Conservation (phyloP, 2,888 invertebrate genomes). For the Hypomecis punctinalis region DNA sequence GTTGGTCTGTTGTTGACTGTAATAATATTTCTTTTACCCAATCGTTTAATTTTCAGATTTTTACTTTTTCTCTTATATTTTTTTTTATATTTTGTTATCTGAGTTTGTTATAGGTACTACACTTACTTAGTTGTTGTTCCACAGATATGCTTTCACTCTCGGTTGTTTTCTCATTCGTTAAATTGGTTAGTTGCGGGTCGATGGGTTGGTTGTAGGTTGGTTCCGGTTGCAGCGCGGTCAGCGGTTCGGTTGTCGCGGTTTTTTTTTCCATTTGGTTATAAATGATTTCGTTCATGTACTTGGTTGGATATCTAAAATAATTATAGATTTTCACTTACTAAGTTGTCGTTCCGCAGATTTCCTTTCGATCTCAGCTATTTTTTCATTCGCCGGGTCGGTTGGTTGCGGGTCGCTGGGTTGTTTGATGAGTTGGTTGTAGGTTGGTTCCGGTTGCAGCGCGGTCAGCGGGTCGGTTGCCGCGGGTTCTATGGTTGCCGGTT, state of each 20-base stretch:
- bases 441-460: conserved; percentile 8
- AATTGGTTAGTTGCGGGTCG: not conserved
- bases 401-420: conserved; percentile 4
- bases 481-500: conserved; percentile 52
- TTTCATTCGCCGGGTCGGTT: not conserved
- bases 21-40: too few species aligned
- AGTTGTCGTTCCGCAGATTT: conserved; percentile 10
- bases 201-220: not conserved
- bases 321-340: conserved; percentile 3
- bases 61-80: too few species aligned
- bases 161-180: not conserved
- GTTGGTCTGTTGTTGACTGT: too few species aligned
- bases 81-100: too few species aligned
- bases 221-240: conserved; percentile 33
- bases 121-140: conserved; percentile 18
- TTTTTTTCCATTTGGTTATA: too few species aligned
- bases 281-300: too few species aligned
- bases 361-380: not conserved
- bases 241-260: conserved; percentile 54
- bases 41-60: too few species aligned
- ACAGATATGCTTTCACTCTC: not conserved
- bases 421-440: not conserved
- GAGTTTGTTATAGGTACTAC: not conserved
- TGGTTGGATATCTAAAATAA: too few species aligned
- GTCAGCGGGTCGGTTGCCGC: conserved; percentile 54